A percentile compares a stretch with the other conserved stretches of the same genome.
Evolutionary conservation across 2,797 vertebrate genomes (phyloP).

Genomic region (Enteromius viviparus): DNA sequence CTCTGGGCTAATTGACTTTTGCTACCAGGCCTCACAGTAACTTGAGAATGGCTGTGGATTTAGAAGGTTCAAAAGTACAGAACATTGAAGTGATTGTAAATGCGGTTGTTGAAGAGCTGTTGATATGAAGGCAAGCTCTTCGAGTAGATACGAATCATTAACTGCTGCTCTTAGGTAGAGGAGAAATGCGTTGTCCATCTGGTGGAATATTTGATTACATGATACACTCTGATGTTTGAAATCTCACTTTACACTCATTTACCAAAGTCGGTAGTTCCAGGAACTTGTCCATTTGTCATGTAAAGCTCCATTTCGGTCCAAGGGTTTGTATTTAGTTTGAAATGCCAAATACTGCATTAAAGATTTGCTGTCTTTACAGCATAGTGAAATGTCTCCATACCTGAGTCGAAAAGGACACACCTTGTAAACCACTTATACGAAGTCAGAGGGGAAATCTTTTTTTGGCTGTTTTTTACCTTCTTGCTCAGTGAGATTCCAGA

Average conservation of each 20-base stretch:
- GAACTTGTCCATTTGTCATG: slow-evolving; percentile 13
- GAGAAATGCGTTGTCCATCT: slow-evolving; percentile 30
- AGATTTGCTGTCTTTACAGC: not conserved
- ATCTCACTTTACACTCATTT: slow-evolving; percentile 27
- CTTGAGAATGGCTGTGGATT: slow-evolving; percentile 16
- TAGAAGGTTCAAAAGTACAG: slow-evolving; percentile 18
- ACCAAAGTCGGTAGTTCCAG: slow-evolving; percentile 7
- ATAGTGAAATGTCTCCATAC: not conserved
- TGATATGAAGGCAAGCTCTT: not conserved
- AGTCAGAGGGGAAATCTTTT: not conserved
- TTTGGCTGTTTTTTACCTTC: slow-evolving; percentile 9
- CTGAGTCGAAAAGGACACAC: not conserved
- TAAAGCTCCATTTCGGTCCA: not conserved
- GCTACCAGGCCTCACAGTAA: slow-evolving; percentile 17
- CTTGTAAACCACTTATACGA: not conserved
- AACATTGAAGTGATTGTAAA: slow-evolving; percentile 25
- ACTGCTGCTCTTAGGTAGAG: slow-evolving; percentile 15
- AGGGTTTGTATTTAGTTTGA: not conserved
- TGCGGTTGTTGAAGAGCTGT: slow-evolving; percentile 15
- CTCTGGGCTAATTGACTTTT: slow-evolving; percentile 10
- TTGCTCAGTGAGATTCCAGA: slow-evolving; percentile 42
- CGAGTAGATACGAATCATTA: slow-evolving; percentile 31
- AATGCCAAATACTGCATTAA: not conserved
- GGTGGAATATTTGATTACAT: slow-evolving; percentile 48
- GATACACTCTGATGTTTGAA: slow-evolving; percentile 20